A percentile compares a stretch with the other conserved stretches of the same genome.
Evolutionary conservation across 2,113 vertebrate genomes (phyloP).

Genomic region (Arizona elegans): DNA sequence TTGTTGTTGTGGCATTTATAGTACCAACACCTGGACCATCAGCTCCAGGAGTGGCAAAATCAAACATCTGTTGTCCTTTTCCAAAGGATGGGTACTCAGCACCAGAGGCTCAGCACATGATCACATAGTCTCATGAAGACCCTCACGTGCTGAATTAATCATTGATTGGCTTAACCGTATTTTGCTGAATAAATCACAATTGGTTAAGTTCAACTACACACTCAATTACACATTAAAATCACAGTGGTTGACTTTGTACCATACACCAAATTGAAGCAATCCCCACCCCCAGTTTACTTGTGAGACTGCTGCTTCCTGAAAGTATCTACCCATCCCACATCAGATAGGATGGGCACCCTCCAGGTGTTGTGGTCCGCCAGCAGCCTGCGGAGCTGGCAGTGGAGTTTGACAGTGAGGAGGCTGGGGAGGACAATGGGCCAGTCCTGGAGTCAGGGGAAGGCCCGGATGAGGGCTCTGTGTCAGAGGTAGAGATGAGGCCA

Average conservation of each 20-base stretch:
- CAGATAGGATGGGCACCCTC: neutral
- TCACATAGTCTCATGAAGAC: neutral
- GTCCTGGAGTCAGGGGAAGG: too few relatives aligned
- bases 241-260: neutral
- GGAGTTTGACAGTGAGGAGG: too few relatives aligned
- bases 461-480: too few relatives aligned
- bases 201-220: neutral
- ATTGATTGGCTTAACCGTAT: neutral
- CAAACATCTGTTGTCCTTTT: neutral
- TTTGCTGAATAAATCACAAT: neutral
- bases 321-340: neutral
- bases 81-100: neutral
- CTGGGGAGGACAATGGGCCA: too few relatives aligned
- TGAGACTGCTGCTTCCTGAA: neutral
- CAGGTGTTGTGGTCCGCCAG: too few relatives aligned
- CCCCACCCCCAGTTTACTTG: neutral
- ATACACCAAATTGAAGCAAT: neutral
- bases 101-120: neutral
- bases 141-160: neutral
- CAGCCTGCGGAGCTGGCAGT: too few relatives aligned
- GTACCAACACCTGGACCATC: neutral
- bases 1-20: neutral
- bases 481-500: too few relatives aligned
- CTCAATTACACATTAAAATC: neutral
- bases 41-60: neutral